Evolutionary conservation across 1,140 invertebrate genomes (phyloP).

Genomic region (Melipona quadrifasciata): DNA sequence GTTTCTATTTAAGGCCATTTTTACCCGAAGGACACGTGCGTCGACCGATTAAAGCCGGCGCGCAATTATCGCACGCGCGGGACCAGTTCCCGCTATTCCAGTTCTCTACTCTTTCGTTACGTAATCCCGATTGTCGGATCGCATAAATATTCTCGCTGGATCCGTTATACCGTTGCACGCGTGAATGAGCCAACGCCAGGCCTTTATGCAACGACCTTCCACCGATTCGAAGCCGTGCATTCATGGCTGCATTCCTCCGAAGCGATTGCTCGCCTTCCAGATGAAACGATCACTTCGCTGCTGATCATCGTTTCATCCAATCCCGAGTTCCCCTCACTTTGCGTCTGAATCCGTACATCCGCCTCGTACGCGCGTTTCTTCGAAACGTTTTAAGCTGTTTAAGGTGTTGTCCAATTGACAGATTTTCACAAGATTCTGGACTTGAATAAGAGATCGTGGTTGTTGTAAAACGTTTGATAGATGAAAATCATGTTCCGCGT

Average conservation of each 20-base stretch:
- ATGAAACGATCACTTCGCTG: background rate
- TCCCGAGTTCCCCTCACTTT: background rate
- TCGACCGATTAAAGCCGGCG: constrained; percentile 70
- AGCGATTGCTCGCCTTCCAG: constrained; percentile 9
- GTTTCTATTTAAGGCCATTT: constrained; percentile 60
- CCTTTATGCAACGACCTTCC: constrained; percentile 42
- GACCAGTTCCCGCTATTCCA: constrained; percentile 78
- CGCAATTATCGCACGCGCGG: constrained; percentile 71
- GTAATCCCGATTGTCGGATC: constrained; percentile 68
- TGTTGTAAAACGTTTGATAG: too few relatives aligned
- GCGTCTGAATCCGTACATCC: background rate
- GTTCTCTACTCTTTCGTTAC: constrained; percentile 70
- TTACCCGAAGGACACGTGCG: constrained; percentile 65
- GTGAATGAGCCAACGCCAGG: constrained; percentile 54
- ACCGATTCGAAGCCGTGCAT: constrained; percentile 22
- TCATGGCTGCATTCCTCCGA: constrained; percentile 19
- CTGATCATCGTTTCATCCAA: background rate
- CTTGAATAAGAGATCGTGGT: too few relatives aligned
- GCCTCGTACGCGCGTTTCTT: too few relatives aligned
- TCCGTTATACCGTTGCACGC: constrained; percentile 64
- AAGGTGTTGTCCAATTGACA: too few relatives aligned
- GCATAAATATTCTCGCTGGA: constrained; percentile 66
- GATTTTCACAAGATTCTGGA: too few relatives aligned
- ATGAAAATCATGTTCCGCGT: too few relatives aligned
- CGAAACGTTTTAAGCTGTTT: too few relatives aligned